Percentiles rank a stretch among this genome's conserved stretches.
Evolutionary conservation across 2,113 vertebrate genomes (phyloP).

Genomic region (Engraulis encrasicolus): DNA sequence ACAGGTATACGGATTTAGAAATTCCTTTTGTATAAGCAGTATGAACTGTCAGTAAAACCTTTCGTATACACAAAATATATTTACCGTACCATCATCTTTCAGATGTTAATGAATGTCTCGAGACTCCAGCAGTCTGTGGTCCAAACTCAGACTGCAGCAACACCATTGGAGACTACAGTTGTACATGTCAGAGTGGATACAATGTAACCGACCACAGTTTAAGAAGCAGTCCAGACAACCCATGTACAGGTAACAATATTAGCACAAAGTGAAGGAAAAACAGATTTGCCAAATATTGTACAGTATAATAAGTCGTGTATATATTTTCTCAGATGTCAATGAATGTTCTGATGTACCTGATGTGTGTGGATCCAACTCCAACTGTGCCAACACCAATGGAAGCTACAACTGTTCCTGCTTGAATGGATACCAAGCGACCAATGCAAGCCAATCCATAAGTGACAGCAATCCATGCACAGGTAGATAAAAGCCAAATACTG

Average conservation of each 20-base stretch:
- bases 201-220: neutral
- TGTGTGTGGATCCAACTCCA: neutral
- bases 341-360: neutral
- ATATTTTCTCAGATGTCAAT: neutral
- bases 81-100: neutral
- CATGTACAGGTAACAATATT: conserved; percentile 29
- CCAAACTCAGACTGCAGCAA: conserved; percentile 31
- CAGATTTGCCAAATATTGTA: neutral
- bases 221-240: neutral
- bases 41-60: too few relatives aligned
- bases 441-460: neutral
- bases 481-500: neutral
- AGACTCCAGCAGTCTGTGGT: conserved; percentile 17
- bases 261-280: neutral
- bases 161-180: conserved; percentile 11
- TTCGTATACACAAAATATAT: too few relatives aligned
- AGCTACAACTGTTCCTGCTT: conserved; percentile 23
- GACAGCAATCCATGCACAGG: conserved; percentile 26
- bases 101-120: neutral
- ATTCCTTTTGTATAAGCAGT: too few relatives aligned
- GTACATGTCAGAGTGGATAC: conserved; percentile 25
- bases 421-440: neutral
- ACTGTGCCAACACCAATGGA: conserved; percentile 10
- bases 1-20: neutral
- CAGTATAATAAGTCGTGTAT: neutral